Percentiles rank a stretch among this genome's conserved stretches.
Evolutionary conservation across 2,113 vertebrate genomes (phyloP).

Genomic region (Uria lomvia): DNA sequence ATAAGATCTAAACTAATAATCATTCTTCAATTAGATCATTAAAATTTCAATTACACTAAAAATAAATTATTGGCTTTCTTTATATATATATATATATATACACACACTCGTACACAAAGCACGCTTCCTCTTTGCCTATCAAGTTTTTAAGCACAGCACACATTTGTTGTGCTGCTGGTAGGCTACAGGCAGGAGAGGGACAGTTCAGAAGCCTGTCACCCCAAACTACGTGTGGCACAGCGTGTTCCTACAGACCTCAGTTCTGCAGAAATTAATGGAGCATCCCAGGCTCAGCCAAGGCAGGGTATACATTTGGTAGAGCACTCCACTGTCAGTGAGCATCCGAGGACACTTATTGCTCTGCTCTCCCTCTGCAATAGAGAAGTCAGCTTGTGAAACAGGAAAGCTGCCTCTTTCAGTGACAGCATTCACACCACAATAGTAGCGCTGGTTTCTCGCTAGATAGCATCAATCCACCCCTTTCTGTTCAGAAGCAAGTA

Average conservation of each 20-base stretch:
- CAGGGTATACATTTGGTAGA: neutral
- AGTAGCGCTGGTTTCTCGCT: neutral
- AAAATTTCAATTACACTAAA: neutral
- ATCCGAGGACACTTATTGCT: neutral
- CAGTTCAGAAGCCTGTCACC: neutral
- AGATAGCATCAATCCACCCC: neutral
- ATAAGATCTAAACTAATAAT: neutral
- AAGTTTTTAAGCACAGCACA: neutral
- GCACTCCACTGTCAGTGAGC: neutral
- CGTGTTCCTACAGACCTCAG: neutral
- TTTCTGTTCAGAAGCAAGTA: neutral
- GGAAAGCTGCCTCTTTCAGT: neutral
- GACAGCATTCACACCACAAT: neutral
- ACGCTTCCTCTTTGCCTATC: neutral
- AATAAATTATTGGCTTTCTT: neutral
- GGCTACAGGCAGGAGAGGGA: neutral
- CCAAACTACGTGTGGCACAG: fast-evolving
- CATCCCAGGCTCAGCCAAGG: neutral
- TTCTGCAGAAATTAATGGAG: neutral
- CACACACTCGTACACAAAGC: neutral
- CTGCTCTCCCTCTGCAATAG: neutral
- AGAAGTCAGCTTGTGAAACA: neutral
- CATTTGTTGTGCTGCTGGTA: neutral
- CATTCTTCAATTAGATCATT: neutral
- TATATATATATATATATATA: neutral